Evolutionary conservation across 2,113 vertebrate genomes (phyloP), one percentile per base, ranked within the genome.

Genomic region (Apteryx owenii): DNA sequence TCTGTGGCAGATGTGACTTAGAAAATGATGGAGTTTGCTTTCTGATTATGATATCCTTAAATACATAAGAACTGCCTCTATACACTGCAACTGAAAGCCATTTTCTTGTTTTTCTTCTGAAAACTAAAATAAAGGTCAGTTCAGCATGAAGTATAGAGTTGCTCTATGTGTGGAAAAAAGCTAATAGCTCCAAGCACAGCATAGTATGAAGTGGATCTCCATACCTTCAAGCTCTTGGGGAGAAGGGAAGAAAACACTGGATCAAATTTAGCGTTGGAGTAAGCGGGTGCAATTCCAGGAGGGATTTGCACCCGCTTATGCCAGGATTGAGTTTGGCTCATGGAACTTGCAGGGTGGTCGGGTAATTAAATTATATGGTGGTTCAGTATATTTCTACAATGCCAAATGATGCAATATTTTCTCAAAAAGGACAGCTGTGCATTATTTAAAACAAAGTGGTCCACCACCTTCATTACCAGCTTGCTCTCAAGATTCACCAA

Each of bases 261-360:
- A 82, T 97, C 95, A 87, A 93, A 93, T 97, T 96, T 96, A 97
- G 58, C 90, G 82, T 90, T 96, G 97, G 96, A 77, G 1, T 81
- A 93, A 95, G 76, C 42, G 56, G 96, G 91, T 95, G 93, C 93
- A 85, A 92, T 44, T 95, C 95, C 88, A 93, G 20, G 10, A 31
- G 94, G 69, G 95, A 97, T 40, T 96, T 96, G 92, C 93, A 96
- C 91, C 95, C 66, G 85, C 88, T 91, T 91, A 48, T 66, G 95
- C 92, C 93, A 96, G 86, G 82, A 92, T 40, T 85, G 88, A 89
- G 60, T 87, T 91, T 85, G 90, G 69, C 91, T 95, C 60, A 56
- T 82, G 93, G 60, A 96, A 89, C 96, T 94, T 87, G 71, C 93
- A 97, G 97, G 97, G 96, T 97, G 96, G 97, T 96, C 95, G 0